Conservation (phyloP, 2,888 invertebrate species). For the Venustoraphidia nigricollis region DNA sequence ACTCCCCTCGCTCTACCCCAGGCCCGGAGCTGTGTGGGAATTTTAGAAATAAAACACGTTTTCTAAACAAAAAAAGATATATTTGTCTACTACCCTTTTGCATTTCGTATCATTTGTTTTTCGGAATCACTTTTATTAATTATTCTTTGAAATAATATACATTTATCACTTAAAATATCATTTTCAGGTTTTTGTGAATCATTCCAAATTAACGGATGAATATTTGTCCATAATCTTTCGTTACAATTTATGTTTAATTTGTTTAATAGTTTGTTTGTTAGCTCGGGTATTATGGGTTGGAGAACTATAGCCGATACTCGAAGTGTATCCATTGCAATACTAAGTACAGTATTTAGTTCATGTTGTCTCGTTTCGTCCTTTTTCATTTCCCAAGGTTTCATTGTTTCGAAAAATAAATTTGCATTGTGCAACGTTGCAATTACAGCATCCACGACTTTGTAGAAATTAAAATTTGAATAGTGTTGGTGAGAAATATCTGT, state of each 20-base stretch:
- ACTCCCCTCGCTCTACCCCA: too few species aligned
- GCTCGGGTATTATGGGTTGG: slow-evolving; percentile 70
- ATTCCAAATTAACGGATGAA: slow-evolving; percentile 22
- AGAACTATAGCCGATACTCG: slow-evolving; percentile 66
- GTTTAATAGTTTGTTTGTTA: slow-evolving; percentile 51
- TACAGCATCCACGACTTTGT: slow-evolving; percentile 65
- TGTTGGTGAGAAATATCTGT: slow-evolving; percentile 46
- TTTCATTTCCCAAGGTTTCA: slow-evolving; percentile 78
- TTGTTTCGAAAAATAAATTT: slow-evolving; percentile 74
- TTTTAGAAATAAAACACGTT: too few species aligned
- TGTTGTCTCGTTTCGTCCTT: slow-evolving; percentile 35
- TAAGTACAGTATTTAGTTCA: slow-evolving; percentile 52
- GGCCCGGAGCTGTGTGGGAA: too few species aligned
- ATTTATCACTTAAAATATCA: too few species aligned
- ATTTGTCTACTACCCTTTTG: too few species aligned
- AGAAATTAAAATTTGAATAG: slow-evolving; percentile 64
- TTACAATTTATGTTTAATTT: slow-evolving; percentile 38
- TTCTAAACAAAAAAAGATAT: too few species aligned
- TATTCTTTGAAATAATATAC: too few species aligned
- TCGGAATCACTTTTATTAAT: too few species aligned
- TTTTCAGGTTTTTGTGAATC: too few species aligned
- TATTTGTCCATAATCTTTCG: slow-evolving; percentile 34
- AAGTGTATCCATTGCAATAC: slow-evolving; percentile 71
- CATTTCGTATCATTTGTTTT: too few species aligned
- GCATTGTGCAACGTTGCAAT: slow-evolving; percentile 59